phyloP scores from a whole-genome alignment of 2,888 invertebrate species.

The Drosophila monieri region DNA sequence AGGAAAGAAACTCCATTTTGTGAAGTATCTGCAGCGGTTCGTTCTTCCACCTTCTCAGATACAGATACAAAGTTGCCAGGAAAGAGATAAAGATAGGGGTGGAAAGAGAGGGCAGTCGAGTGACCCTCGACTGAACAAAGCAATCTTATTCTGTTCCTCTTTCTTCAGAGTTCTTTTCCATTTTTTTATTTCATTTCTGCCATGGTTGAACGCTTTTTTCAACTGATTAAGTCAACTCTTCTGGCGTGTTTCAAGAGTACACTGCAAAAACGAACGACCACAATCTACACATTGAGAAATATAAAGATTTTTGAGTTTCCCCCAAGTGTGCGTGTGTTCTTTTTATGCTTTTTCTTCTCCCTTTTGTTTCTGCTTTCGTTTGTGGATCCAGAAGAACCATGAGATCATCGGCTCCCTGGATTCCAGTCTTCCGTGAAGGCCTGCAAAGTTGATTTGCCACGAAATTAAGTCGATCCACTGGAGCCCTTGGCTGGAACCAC shows the following conservation, averaged over 20 bases:
- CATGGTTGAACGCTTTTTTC: constrained; percentile 78
- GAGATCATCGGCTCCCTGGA: constrained; percentile 79
- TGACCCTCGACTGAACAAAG: constrained; percentile 77
- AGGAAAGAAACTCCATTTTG: constrained; percentile 74
- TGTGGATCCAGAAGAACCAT: constrained; percentile 68
- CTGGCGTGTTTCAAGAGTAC: constrained; percentile 43
- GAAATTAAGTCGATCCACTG: constrained; percentile 74
- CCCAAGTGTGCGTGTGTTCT: constrained; percentile 55
- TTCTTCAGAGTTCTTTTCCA: constrained; percentile 19
- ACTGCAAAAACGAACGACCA: background rate
- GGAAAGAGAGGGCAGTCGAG: constrained; percentile 62
- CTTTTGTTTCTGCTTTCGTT: constrained; percentile 33
- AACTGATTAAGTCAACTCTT: constrained; percentile 79
- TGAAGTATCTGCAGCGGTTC: constrained; percentile 22
- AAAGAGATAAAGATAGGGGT: constrained; percentile 1
- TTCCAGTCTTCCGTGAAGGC: constrained; percentile 73
- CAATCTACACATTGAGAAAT: background rate
- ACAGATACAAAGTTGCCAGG: constrained; percentile 66
- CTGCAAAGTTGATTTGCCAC: constrained; percentile 75
- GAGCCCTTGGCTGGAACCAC: constrained; percentile 12
- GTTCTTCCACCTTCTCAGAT: constrained; percentile 58
- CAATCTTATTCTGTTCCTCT: constrained; percentile 59
- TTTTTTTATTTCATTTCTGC: constrained; percentile 51
- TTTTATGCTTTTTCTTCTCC: constrained; percentile 11
- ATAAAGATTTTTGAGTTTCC: background rate